Conservation (phyloP, 2,113 vertebrate species). For the Buteo buteo region DNA sequence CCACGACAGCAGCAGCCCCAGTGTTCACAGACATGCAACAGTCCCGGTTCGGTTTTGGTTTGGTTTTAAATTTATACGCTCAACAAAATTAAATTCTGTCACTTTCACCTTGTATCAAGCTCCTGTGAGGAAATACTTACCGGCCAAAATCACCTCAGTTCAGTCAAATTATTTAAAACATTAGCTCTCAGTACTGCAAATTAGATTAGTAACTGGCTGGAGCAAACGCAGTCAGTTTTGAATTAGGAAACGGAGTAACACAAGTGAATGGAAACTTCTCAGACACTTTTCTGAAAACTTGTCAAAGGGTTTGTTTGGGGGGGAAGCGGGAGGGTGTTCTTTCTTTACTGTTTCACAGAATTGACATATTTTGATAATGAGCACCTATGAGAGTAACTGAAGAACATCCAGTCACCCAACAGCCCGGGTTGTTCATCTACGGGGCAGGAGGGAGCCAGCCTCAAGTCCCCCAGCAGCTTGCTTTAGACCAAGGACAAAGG, state of each 20-base stretch:
- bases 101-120: not conserved
- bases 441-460: not conserved
- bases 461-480: not conserved
- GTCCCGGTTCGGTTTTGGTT: accelerated
- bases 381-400: not conserved
- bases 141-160: not conserved
- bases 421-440: accelerated
- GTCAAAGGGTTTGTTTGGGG: not conserved
- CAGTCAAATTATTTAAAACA: not conserved
- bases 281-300: not conserved
- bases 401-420: not conserved
- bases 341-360: not conserved
- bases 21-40: accelerated
- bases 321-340: not conserved
- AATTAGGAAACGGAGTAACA: not conserved
- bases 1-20: not conserved
- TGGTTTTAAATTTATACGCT: not conserved
- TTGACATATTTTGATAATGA: not conserved
- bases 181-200: not conserved
- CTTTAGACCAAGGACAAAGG: not conserved
- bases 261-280: not conserved
- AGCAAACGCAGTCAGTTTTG: not conserved
- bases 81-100: not conserved
- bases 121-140: not conserved
- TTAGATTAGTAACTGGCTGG: not conserved